Percentiles rank a stretch among this genome's conserved stretches.
Evolutionary conservation across 2,888 invertebrate species (phyloP).

Genomic region (Diachrysia chrysitis): DNA sequence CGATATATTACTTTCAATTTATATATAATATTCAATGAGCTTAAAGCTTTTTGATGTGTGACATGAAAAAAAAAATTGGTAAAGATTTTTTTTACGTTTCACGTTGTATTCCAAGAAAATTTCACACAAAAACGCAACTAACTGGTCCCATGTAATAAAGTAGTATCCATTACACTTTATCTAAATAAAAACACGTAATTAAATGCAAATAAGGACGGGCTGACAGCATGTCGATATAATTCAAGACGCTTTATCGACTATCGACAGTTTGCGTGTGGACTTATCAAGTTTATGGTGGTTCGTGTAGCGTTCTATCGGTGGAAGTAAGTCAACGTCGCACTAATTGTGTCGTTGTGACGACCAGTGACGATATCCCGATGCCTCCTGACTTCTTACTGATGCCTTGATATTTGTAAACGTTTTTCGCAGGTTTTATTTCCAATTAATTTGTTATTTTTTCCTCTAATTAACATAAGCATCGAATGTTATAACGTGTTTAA

Average conservation of each 20-base stretch:
- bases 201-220: conserved; percentile 80
- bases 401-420: conserved; percentile 37
- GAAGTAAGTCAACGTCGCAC: conserved; percentile 78
- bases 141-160: conserved; percentile 29
- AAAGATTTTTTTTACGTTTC: not conserved
- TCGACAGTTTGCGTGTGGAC: conserved; percentile 76
- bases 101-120: conserved; percentile 7
- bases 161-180: conserved; percentile 52
- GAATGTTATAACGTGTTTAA: conserved; percentile 9
- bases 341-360: conserved; percentile 68
- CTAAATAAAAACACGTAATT: conserved; percentile 66
- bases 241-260: conserved; percentile 78
- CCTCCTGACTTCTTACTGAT: conserved; percentile 9
- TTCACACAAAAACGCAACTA: conserved; percentile 35
- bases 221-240: conserved; percentile 79
- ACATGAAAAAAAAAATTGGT: not conserved
- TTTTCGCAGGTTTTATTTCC: conserved; percentile 16
- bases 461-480: conserved; percentile 22
- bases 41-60: not conserved
- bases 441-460: conserved; percentile 23
- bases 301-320: conserved; percentile 72
- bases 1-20: no score
- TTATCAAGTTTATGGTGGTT: conserved; percentile 80
- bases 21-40: not conserved
- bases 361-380: conserved; percentile 44